These are phyloP conservation scores for Lottia gigantea DNA, from an alignment of 2,888 invertebrate genomes.

Conservation along the genomic window DNA sequence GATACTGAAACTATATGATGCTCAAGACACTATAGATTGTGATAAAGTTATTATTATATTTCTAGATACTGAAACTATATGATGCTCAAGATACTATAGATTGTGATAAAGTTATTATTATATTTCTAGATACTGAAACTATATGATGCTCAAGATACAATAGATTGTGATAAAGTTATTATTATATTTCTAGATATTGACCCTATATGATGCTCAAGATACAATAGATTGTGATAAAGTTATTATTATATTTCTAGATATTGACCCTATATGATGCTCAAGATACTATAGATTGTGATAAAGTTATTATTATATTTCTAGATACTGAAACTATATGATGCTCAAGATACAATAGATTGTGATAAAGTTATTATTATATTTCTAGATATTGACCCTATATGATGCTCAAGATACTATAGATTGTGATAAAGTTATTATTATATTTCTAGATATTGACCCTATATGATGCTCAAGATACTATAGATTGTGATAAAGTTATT, in stretches of 20 bases:
- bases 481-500: constrained; percentile 85
- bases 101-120: constrained; percentile 79
- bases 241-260: constrained; percentile 72
- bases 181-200: constrained; percentile 68
- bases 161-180: constrained; percentile 85
- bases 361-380: constrained; percentile 78
- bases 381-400: constrained; percentile 70
- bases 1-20: constrained; percentile 72
- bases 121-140: constrained; percentile 69
- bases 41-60: constrained; percentile 78
- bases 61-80: constrained; percentile 70
- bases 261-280: constrained; percentile 73
- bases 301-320: constrained; percentile 74
- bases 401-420: constrained; percentile 81
- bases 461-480: constrained; percentile 76
- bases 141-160: constrained; percentile 77
- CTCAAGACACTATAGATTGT: constrained; percentile 81
- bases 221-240: constrained; percentile 84
- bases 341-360: constrained; percentile 82
- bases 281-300: constrained; percentile 82
- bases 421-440: constrained; percentile 79
- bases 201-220: constrained; percentile 75
- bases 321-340: constrained; percentile 72
- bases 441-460: constrained; percentile 69
- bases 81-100: constrained; percentile 81